Percentiles rank a stretch among this genome's conserved stretches.
Evolutionary conservation across 2,888 invertebrate genomes (phyloP).

Genomic region (Punctoribates punctum): DNA sequence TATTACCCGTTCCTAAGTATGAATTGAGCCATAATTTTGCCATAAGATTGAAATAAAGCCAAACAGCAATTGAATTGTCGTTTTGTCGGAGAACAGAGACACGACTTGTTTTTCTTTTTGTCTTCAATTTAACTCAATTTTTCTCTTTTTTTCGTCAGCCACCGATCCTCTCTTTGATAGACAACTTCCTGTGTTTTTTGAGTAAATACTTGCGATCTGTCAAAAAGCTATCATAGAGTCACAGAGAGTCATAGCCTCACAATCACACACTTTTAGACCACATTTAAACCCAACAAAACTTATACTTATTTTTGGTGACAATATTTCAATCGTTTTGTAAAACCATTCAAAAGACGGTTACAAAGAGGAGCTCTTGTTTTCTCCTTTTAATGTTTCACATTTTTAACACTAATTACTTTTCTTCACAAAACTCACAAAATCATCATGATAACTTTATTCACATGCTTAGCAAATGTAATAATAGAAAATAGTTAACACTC

Average conservation of each 20-base stretch:
- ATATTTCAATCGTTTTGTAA: background rate
- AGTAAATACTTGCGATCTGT: constrained; percentile 1
- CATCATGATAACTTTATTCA: no score
- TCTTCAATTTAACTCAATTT: background rate
- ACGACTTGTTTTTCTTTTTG: background rate
- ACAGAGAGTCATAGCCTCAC: background rate
- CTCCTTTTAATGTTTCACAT: no score
- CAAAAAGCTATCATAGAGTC: background rate
- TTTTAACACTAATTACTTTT: no score
- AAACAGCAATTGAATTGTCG: background rate
- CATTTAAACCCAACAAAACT: no score
- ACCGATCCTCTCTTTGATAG: constrained; percentile 21
- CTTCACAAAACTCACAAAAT: no score
- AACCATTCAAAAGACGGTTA: background rate
- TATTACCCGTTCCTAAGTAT: no score
- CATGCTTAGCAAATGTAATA: no score
- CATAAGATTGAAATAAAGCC: background rate
- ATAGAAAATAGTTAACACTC: no score
- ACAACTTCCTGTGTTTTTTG: constrained; percentile 30
- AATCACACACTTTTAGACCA: background rate
- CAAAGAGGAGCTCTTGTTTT: no score
- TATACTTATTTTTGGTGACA: background rate
- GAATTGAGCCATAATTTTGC: no score
- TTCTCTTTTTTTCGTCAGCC: background rate
- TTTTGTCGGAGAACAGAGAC: background rate